Conservation (phyloP, 2,888 invertebrate species). For the Physocephala rufipes region DNA sequence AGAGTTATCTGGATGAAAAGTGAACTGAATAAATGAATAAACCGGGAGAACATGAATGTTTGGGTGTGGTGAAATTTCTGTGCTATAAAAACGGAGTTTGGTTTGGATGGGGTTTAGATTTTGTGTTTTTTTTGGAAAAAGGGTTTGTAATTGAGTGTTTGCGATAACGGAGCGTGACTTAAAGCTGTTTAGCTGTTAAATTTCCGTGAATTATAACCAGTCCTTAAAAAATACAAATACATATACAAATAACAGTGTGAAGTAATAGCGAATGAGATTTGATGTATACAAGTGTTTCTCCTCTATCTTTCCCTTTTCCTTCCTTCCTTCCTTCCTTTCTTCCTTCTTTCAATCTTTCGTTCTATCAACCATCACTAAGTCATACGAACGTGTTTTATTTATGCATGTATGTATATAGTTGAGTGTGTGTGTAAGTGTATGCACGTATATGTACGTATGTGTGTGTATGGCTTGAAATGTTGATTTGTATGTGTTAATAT, state of each 20-base stretch:
- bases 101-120: too few relatives aligned
- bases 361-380: neutral
- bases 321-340: too few relatives aligned
- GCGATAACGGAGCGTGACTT: neutral
- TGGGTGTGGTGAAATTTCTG: neutral
- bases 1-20: too few relatives aligned
- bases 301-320: too few relatives aligned
- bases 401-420: too few relatives aligned
- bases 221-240: constrained; percentile 61
- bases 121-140: neutral
- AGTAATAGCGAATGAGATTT: neutral
- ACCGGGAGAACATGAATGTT: too few relatives aligned
- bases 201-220: constrained; percentile 66
- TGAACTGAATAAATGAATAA: too few relatives aligned
- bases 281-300: neutral
- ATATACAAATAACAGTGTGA: constrained; percentile 5
- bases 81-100: neutral
- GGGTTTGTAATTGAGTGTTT: neutral
- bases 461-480: constrained; percentile 29
- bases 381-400: neutral
- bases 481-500: constrained; percentile 14
- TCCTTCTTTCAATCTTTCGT: too few relatives aligned
- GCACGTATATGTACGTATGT: constrained; percentile 45
- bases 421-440: neutral
- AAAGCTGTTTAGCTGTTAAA: constrained; percentile 7